Conservation (phyloP, 2,888 invertebrate genomes). For the Abscondita cerata region DNA sequence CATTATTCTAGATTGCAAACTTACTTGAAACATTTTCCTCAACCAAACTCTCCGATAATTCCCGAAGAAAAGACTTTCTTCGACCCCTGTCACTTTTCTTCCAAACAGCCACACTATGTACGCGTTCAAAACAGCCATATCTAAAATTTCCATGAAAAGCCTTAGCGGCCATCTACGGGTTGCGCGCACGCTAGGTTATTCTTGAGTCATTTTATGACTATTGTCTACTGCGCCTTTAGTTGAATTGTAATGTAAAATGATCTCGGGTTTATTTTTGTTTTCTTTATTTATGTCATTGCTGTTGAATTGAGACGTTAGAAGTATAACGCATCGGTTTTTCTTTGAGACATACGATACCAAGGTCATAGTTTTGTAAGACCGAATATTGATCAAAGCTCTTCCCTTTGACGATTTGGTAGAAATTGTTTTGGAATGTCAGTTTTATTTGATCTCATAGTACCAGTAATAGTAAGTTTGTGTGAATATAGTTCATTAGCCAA, state of each 20-base stretch:
- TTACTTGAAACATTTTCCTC: too few species aligned
- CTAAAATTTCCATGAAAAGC: background rate
- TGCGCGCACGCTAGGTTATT: background rate
- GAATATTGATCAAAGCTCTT: too few species aligned
- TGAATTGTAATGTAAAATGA: constrained; percentile 6
- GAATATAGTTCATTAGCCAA: constrained; percentile 10
- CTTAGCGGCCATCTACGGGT: background rate
- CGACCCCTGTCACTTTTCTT: too few species aligned
- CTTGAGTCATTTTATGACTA: background rate
- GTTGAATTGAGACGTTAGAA: constrained; percentile 3
- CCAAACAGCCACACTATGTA: too few species aligned
- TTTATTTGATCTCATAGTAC: constrained; percentile 11
- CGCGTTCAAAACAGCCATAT: too few species aligned
- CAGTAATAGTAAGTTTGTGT: constrained; percentile 7
- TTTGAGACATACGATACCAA: constrained; percentile 4
- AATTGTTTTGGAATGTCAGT: constrained; percentile 12
- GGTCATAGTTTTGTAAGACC: constrained; percentile 2
- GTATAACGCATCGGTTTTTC: constrained; percentile 4
- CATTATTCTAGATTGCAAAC: too few species aligned
- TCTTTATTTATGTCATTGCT: too few species aligned
- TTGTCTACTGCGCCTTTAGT: too few species aligned
- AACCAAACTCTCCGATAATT: too few species aligned
- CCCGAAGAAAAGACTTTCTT: too few species aligned
- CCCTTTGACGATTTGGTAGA: background rate
- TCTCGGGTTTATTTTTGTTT: constrained; percentile 2